Conservation (phyloP, 23 tunicate species). For the Diplosoma virens region DNA sequence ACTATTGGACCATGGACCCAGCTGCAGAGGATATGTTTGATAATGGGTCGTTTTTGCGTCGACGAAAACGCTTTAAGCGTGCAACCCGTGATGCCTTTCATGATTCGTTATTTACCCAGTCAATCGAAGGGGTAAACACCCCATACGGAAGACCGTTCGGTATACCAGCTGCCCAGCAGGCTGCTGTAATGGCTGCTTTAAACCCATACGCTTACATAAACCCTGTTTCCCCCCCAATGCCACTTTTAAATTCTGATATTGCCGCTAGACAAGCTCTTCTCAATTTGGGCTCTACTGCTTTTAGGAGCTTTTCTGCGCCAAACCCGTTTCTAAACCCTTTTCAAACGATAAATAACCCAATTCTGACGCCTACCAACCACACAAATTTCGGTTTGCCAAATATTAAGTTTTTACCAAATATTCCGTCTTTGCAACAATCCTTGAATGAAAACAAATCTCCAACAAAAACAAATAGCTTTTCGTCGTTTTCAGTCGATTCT, state of each 20-base stretch:
- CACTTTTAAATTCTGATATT: slow-evolving; percentile 17
- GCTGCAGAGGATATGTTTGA: slow-evolving; percentile 97
- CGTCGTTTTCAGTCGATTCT: slow-evolving; percentile 22
- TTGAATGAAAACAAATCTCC: neutral
- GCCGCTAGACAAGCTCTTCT: slow-evolving; percentile 44
- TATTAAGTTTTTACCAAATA: neutral
- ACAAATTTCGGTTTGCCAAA: neutral
- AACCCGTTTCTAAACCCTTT: slow-evolving; percentile 30
- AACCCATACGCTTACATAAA: slow-evolving; percentile 66
- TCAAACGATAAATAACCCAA: neutral
- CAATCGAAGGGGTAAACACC: slow-evolving; percentile 26
- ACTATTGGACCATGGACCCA: slow-evolving; percentile 94
- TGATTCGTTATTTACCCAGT: slow-evolving; percentile 48
- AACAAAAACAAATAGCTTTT: neutral
- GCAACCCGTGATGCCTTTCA: slow-evolving; percentile 58
- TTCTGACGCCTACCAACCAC: neutral
- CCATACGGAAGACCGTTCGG: slow-evolving; percentile 77
- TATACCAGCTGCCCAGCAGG: slow-evolving; percentile 37
- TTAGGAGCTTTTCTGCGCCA: neutral
- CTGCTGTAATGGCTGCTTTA: slow-evolving; percentile 57
- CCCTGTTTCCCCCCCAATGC: slow-evolving; percentile 30
- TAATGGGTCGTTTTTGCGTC: slow-evolving; percentile 82
- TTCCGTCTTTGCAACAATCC: neutral
- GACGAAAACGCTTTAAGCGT: slow-evolving; percentile 81
- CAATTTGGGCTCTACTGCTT: slow-evolving; percentile 23